A percentile compares a stretch with the other conserved stretches of the same genome.
phyloP scores from a whole-genome alignment of 1,140 invertebrate species.

The Solenopsis invicta region DNA sequence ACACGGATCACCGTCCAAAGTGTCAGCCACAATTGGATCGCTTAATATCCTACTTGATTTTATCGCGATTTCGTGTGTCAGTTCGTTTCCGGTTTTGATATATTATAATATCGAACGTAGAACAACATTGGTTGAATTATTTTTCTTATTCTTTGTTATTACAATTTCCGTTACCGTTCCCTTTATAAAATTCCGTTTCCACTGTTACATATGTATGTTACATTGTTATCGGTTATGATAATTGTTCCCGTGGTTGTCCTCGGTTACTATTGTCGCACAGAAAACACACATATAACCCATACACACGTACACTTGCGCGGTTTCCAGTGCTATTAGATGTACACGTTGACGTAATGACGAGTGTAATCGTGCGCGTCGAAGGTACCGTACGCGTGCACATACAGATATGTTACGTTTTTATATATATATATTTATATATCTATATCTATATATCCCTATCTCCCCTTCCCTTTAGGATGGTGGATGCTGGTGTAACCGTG shows the following conservation, averaged over 20 bases:
- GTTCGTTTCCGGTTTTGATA: conserved; percentile 82
- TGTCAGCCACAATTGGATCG: conserved; percentile 70
- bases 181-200: conserved; percentile 69
- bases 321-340: conserved; percentile 81
- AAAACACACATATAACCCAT: conserved; percentile 42
- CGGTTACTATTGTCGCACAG: conserved; percentile 63
- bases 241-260: conserved; percentile 72
- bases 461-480: conserved; percentile 83
- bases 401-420: conserved; percentile 74
- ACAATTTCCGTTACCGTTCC: conserved; percentile 77
- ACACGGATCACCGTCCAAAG: conserved; percentile 55
- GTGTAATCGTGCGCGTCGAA: conserved; percentile 76
- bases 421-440: conserved; percentile 59
- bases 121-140: conserved; percentile 80
- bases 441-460: conserved; percentile 67
- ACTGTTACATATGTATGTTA: conserved; percentile 70
- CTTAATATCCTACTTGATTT: conserved; percentile 68
- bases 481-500: conserved; percentile 87
- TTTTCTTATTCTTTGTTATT: conserved; percentile 60
- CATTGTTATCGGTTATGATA: conserved; percentile 62
- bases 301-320: conserved; percentile 72
- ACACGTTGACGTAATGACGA: conserved; percentile 77
- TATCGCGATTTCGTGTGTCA: conserved; percentile 72
- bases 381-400: conserved; percentile 70
- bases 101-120: conserved; percentile 75